Percentiles rank a stretch among this genome's conserved stretches.
These are phyloP conservation scores for Periplaneta americana DNA, from an alignment of 1,140 invertebrate genomes.

Conservation along the genomic window DNA sequence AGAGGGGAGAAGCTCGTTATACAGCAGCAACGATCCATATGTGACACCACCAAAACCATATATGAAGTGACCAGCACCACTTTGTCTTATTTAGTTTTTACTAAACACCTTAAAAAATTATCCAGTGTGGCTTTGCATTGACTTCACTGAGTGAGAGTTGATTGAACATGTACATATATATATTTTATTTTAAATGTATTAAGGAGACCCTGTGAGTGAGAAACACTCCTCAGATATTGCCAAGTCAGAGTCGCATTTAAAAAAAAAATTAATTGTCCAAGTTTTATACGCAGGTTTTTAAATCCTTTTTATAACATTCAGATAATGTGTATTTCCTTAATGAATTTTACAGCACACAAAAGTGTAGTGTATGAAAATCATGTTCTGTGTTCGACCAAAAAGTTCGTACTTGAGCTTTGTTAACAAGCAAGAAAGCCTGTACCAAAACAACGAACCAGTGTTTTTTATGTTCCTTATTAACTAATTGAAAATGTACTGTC, in stretches of 20 bases:
- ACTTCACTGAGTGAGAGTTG: background rate
- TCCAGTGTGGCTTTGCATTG: no score
- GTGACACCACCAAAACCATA: constrained; percentile 52
- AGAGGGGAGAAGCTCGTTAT: constrained; percentile 81
- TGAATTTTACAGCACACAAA: background rate
- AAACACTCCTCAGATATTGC: no score
- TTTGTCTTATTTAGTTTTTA: no score
- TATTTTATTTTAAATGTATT: no score
- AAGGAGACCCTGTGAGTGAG: no score
- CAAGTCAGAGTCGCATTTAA: background rate
- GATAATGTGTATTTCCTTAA: background rate
- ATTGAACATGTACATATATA: background rate
- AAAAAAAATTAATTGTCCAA: background rate
- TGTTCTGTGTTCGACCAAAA: background rate
- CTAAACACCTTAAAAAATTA: no score
- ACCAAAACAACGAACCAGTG: no score
- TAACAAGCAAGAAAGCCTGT: no score
- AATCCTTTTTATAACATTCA: background rate
- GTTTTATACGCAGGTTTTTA: background rate
- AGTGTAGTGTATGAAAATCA: background rate
- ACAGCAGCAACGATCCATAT: constrained; percentile 91
- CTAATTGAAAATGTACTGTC: no score
- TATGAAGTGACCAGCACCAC: no score
- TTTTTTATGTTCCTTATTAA: no score
- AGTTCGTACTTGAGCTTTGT: background rate